A percentile compares a stretch with the other conserved stretches of the same genome.
Conservation (phyloP, 2,888 invertebrate genomes). For the Trissolcus japonicus region DNA sequence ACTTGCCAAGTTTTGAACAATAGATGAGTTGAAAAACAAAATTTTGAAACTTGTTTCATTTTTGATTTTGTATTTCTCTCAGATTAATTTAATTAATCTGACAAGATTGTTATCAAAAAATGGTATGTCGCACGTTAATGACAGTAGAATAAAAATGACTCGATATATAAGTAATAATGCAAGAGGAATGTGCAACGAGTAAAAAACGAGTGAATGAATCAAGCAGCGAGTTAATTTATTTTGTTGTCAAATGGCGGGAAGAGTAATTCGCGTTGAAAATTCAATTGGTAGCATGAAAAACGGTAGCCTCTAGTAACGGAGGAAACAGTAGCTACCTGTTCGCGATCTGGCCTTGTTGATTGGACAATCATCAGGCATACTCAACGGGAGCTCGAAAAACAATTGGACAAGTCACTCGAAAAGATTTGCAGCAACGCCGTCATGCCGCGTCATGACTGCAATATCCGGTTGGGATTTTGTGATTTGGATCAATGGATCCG, state of each 20-base stretch:
- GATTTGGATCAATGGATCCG: conserved; percentile 39
- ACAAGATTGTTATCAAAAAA: not conserved
- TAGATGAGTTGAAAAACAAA: too few species aligned
- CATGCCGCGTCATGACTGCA: conserved; percentile 56
- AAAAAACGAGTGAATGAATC: conserved; percentile 42
- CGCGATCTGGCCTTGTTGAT: conserved; percentile 44
- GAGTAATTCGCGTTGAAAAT: conserved; percentile 44
- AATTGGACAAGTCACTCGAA: conserved; percentile 59
- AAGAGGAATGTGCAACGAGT: conserved; percentile 26
- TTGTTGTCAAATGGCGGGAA: conserved; percentile 30
- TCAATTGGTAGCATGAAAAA: conserved; percentile 36
- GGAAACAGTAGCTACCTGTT: conserved; percentile 41
- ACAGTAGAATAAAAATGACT: conserved; percentile 40
- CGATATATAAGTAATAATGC: conserved; percentile 35
- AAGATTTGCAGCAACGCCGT: conserved; percentile 17
- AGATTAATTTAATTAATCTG: not conserved
- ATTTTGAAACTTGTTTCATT: too few species aligned
- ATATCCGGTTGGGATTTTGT: conserved; percentile 54
- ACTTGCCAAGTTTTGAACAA: too few species aligned
- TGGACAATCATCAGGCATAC: conserved; percentile 58
- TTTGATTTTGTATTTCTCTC: too few species aligned
- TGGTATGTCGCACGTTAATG: not conserved
- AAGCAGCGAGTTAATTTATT: conserved; percentile 47
- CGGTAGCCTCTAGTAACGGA: conserved; percentile 17
- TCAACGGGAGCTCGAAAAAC: conserved; percentile 63